Base-by-base conservation (phyloP, 2,113 vertebrate species). In the Austrofundulus limnaeus region DNA sequence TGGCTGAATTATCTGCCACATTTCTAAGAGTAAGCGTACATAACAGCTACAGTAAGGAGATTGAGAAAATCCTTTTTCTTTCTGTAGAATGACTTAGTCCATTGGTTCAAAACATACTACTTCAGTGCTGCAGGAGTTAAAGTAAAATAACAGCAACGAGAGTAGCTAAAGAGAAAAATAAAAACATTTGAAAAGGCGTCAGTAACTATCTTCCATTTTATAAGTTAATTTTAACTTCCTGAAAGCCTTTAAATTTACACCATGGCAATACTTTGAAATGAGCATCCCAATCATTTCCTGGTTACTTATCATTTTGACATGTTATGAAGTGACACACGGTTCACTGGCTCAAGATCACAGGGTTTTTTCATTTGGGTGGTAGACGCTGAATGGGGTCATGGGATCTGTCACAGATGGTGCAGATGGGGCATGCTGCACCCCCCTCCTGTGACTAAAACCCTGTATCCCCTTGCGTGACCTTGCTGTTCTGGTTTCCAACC, bases 321-420 rank as follows among this genome's bases (percentile, higher is more conserved):
- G 70, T 67, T 77, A 50, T 52, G 61, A 83, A 82, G 53, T 73
- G 83, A 83, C 81, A 86, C 75, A 77, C 49, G 43, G 70, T 75
- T 78, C 74, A 54, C 67, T 80, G 83, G 65, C 47, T 79, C 39
- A 3, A 50, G 67, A 79, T 51, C 48, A 31, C 68, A 53, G 38
- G 43, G 28, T 61, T 70, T 64, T 28, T 50, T 77, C 69, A 71
- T 78, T 34, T 70, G 83, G 81, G 39, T 24, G 6, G 34, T n/a
- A 64, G 55, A 56, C 2, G 28, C 58, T 70, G 77, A 90, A 89
- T 77, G 85, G 79, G 88, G 85, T 90, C 84, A 85, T 82, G 88
- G 81, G 88, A 90, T 83, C 72, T 7, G 28, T 71, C 84, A 38
- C 88, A 88, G 82, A 88, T 90, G 88, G 82, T 76, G 82, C 83